A percentile compares a stretch with the other conserved stretches of the same genome.
Evolutionary conservation across 2,797 vertebrate genomes (phyloP).

Genomic region (Graptemys geographica): DNA sequence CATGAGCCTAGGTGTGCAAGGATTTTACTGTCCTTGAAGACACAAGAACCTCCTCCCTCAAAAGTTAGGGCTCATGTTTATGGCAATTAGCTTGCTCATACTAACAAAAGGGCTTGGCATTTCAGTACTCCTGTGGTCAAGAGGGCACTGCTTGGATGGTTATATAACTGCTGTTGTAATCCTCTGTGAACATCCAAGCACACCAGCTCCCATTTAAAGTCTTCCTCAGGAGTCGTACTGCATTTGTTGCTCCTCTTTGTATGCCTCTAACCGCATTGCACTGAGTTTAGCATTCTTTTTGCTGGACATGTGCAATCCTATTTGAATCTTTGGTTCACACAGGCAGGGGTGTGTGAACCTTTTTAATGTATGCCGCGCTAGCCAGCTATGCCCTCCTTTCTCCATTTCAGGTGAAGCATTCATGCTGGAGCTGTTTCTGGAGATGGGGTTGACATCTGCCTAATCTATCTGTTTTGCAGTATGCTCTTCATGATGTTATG

Average conservation of each 20-base stretch:
- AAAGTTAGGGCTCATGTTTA: neutral
- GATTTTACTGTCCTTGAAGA: neutral
- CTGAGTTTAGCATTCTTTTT: neutral
- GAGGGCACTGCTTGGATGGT: neutral
- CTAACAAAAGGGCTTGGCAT: neutral
- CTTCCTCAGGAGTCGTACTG: neutral
- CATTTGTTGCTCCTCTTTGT: too few relatives aligned
- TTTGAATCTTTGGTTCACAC: neutral
- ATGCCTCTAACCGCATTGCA: neutral
- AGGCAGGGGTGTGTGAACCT: neutral
- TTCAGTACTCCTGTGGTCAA: neutral
- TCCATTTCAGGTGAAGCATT: neutral
- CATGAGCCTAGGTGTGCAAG: fast-evolving
- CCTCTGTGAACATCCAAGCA: neutral
- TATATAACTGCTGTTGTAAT: neutral
- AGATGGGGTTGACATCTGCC: neutral
- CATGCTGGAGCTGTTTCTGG: neutral
- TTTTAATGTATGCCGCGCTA: neutral
- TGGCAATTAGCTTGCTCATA: neutral
- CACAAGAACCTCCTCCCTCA: neutral
- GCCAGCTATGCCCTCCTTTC: neutral
- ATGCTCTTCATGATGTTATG: neutral
- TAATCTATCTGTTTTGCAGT: conserved; percentile 16
- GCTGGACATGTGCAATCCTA: neutral
- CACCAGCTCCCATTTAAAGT: neutral